Base-by-base conservation (phyloP, 1,140 invertebrate genomes). In the Mercenaria mercenaria region DNA sequence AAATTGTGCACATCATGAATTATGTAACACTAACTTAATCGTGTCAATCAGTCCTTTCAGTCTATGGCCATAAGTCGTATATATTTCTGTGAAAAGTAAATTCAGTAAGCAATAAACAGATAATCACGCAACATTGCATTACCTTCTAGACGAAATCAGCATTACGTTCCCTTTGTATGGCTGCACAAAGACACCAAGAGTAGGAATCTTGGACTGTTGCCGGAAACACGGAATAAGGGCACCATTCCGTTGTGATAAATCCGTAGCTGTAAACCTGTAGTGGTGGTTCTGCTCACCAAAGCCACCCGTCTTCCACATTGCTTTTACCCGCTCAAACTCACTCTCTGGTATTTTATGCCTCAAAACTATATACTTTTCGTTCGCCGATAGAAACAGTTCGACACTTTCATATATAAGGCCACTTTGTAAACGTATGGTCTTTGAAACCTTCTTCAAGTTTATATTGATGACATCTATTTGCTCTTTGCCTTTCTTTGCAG, bases 121-220 rank as follows among this genome's bases (percentile, higher is more conserved):
- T 15, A 47, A 47, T 8, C 6, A 47, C 43, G 43, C 23, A n/a
- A 67, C 61, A 13, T 32, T 3, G 29, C 29, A 15, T 56, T 72
- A 91, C 52, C 92, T 87, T 50, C 92, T 77, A 0, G 92, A 89
- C 15, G 91, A 77, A 18, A 94, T 82, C 43, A 94, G 80, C 89
- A 95, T 89, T 0, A 82, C 67, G 61, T 94, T 94, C 29, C 93
- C 93, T 23, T 43, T 83, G 69, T 91, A 92, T 15, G 93, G 84
- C n/a, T 67, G 69, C 1, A 90, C 74, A 26, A 81, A 80, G 29
- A 88, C 90, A 39, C 94, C 93, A 8, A 95, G 91, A 74, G 90
- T 85, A 39, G 94, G 94, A 4, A 93, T 91, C 43, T 94, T 94
- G 34, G 93, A 91, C 77, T 94, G 77, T 3, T 84, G 88, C 64